Evolutionary conservation across 2,113 vertebrate genomes (phyloP).

Genomic region (Macaca nemestrina): DNA sequence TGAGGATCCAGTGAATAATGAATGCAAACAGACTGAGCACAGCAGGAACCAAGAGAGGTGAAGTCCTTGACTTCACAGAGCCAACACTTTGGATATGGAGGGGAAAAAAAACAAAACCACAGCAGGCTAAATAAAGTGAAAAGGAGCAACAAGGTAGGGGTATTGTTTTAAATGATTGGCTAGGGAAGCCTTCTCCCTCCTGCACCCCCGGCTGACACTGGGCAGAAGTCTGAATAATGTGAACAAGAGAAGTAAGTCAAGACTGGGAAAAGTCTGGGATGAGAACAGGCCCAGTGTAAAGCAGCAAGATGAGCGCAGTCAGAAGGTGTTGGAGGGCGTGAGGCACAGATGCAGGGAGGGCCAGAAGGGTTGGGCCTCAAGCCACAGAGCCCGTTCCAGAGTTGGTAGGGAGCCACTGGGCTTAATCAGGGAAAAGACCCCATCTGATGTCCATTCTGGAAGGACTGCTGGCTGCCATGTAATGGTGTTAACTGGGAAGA

Average conservation of each 20-base stretch:
- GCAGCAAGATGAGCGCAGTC: background rate
- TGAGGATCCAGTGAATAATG: background rate
- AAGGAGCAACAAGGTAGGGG: background rate
- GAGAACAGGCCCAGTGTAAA: rapidly evolving
- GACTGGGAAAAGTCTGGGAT: background rate
- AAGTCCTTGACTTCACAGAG: background rate
- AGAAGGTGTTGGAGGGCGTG: background rate
- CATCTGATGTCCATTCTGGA: background rate
- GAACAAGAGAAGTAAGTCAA: background rate
- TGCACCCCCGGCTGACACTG: background rate
- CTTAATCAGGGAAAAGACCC: background rate
- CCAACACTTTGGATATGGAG: background rate
- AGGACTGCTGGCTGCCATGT: background rate
- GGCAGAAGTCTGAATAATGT: background rate
- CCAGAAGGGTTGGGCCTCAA: rapidly evolving
- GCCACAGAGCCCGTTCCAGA: rapidly evolving
- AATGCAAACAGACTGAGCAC: background rate
- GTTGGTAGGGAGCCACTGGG: background rate
- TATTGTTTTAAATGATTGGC: background rate
- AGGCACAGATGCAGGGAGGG: background rate
- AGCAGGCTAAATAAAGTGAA: background rate
- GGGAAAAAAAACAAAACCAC: background rate
- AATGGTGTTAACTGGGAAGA: background rate
- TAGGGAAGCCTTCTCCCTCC: background rate
- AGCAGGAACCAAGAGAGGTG: background rate